Evolutionary conservation across 2,888 invertebrate species (phyloP).

Genomic region (Troides aeacus): DNA sequence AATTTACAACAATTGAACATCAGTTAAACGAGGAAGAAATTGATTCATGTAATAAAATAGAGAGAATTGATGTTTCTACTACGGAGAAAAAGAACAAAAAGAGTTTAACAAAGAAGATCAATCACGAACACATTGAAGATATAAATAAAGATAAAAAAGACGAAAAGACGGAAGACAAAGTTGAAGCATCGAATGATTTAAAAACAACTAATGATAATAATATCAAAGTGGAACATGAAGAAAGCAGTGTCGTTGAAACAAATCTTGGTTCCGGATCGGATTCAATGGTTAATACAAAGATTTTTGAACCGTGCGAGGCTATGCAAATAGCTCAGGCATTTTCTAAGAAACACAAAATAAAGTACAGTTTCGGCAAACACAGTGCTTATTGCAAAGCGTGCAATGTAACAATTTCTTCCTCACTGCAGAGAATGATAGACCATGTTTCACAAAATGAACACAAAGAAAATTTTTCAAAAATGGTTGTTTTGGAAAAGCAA

Average conservation of each 20-base stretch:
- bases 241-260: neutral
- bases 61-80: neutral
- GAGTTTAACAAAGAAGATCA: neutral
- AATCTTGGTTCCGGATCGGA: too few species aligned
- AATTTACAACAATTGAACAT: neutral
- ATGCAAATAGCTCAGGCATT: slow-evolving; percentile 30
- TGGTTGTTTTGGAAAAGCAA: too few species aligned
- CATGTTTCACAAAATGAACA: slow-evolving; percentile 36
- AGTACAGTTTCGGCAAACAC: slow-evolving; percentile 36
- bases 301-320: slow-evolving; percentile 17
- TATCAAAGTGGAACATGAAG: neutral
- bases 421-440: slow-evolving; percentile 43
- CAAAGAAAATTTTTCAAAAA: slow-evolving; percentile 18
- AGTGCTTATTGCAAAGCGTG: slow-evolving; percentile 42
- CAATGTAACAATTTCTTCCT: slow-evolving; percentile 38
- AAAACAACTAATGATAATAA: neutral
- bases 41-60: neutral
- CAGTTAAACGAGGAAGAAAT: neutral
- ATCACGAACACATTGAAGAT: neutral
- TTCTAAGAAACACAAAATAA: slow-evolving; percentile 40
- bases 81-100: neutral
- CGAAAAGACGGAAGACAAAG: neutral
- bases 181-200: neutral
- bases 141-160: neutral
- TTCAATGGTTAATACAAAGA: too few species aligned